These are phyloP conservation scores for Suillia variegata DNA, from an alignment of 2,888 invertebrate species.

Conservation along the genomic window DNA sequence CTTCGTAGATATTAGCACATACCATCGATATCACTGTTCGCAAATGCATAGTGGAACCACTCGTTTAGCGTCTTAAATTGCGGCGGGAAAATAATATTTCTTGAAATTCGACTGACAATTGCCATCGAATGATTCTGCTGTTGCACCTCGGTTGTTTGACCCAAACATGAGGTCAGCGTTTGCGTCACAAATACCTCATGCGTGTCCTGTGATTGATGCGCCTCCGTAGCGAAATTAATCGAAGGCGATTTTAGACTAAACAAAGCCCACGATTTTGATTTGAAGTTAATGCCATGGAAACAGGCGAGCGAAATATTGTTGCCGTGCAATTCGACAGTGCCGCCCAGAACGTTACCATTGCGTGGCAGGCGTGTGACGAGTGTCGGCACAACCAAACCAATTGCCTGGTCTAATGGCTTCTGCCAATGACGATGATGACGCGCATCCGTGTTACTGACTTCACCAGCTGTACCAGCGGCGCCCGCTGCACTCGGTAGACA, in stretches of 20 bases:
- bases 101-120: slow-evolving; percentile 88
- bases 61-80: slow-evolving; percentile 93
- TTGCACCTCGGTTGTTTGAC: slow-evolving; percentile 70
- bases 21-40: slow-evolving; percentile 94
- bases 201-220: slow-evolving; percentile 79
- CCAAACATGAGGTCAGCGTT: slow-evolving; percentile 87
- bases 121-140: slow-evolving; percentile 87
- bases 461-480: too few relatives aligned
- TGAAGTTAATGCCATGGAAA: slow-evolving; percentile 97
- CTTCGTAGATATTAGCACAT: slow-evolving; percentile 33
- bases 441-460: slow-evolving; percentile 65
- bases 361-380: slow-evolving; percentile 72
- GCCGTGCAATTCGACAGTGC: slow-evolving; percentile 86
- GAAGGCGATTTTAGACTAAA: slow-evolving; percentile 92
- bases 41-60: slow-evolving; percentile 97
- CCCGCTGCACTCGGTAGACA: slow-evolving; percentile 24
- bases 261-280: slow-evolving; percentile 94
- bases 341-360: slow-evolving; percentile 80
- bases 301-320: slow-evolving; percentile 93
- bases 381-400: slow-evolving; percentile 79
- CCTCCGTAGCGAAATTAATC: slow-evolving; percentile 91
- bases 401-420: slow-evolving; percentile 79
- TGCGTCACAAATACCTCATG: slow-evolving; percentile 85
- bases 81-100: slow-evolving; percentile 92
- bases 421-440: slow-evolving; percentile 96